Evolutionary conservation across 2,113 vertebrate genomes (phyloP).

Genomic region (Mastomys coucha): DNA sequence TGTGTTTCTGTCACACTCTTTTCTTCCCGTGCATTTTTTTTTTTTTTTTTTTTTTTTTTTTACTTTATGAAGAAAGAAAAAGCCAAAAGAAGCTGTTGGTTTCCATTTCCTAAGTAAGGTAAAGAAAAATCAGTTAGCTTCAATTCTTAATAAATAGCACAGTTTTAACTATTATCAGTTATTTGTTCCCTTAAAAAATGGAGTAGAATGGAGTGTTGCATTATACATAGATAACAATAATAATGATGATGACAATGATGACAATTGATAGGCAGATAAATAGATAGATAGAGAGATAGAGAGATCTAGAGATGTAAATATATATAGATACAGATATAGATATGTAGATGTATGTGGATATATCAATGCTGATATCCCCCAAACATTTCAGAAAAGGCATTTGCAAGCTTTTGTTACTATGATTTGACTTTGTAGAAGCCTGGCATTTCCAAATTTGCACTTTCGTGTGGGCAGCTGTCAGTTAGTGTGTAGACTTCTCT

Average conservation of each 20-base stretch:
- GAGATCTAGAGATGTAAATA: no score
- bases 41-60: background rate
- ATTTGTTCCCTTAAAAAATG: constrained; percentile 29
- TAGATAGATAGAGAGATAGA: background rate
- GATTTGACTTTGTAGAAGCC: constrained; percentile 32
- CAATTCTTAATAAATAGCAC: background rate
- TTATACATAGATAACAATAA: background rate
- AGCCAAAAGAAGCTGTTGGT: background rate
- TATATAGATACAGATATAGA: background rate
- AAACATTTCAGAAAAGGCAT: background rate
- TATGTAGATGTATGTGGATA: background rate
- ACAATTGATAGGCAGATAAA: background rate
- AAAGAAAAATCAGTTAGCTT: background rate
- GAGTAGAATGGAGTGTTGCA: background rate
- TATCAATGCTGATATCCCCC: background rate
- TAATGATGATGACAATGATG: background rate
- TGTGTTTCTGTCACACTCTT: background rate
- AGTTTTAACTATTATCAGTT: background rate
- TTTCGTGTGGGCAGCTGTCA: background rate
- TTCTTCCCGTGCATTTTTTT: background rate
- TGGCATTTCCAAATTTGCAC: constrained; percentile 41
- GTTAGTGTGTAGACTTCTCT: background rate
- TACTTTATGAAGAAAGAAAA: background rate
- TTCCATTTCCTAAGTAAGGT: constrained; percentile 43
- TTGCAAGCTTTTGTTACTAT: constrained; percentile 3